Conservation (phyloP, 2,113 vertebrate species). For the Phycodurus eques region DNA sequence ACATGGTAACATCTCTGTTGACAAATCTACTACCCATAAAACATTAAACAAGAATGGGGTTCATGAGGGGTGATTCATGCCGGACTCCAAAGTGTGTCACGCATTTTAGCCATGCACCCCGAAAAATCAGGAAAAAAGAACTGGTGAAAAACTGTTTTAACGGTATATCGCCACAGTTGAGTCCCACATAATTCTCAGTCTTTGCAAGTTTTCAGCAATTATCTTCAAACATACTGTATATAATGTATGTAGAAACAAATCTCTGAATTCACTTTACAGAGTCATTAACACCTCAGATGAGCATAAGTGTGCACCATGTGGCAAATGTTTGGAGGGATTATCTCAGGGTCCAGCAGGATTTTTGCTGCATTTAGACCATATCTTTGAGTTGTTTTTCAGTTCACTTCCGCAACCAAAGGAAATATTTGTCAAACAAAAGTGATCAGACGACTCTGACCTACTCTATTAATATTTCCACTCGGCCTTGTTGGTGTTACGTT, state of each 20-base stretch:
- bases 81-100: too few species aligned
- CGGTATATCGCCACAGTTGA: too few species aligned
- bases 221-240: neutral
- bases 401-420: slow-evolving; percentile 23
- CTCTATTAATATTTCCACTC: slow-evolving; percentile 15
- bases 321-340: slow-evolving; percentile 36
- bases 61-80: too few species aligned
- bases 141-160: too few species aligned
- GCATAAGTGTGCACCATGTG: slow-evolving; percentile 30
- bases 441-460: slow-evolving; percentile 32
- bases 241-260: neutral
- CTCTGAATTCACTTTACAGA: neutral
- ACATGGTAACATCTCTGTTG: too few species aligned
- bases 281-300: slow-evolving; percentile 33
- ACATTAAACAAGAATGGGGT: too few species aligned
- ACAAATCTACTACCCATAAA: too few species aligned
- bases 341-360: slow-evolving; percentile 33
- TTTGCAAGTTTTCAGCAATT: neutral
- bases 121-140: too few species aligned
- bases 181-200: too few species aligned
- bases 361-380: slow-evolving; percentile 43
- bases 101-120: too few species aligned
- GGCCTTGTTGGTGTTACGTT: neutral
- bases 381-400: slow-evolving; percentile 29
- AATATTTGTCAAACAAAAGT: slow-evolving; percentile 35